These are phyloP conservation scores for Halocynthia roretzi DNA, from an alignment of 23 tunicate genomes.

Conservation along the genomic window DNA sequence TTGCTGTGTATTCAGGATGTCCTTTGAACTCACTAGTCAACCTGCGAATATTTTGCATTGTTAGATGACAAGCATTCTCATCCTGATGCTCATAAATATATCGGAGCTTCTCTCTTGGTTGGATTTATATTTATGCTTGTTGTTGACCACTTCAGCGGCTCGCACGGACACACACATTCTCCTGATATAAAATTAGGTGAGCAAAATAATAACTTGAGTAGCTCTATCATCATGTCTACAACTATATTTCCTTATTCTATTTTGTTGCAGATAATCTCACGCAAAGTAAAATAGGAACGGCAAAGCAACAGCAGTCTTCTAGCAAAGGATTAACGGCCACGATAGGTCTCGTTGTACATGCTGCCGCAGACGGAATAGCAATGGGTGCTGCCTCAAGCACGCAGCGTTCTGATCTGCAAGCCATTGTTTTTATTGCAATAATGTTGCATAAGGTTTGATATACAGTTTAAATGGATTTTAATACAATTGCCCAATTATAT, in stretches of 20 bases:
- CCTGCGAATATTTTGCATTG: too few species aligned
- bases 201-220: background rate
- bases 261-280: slow-evolving; percentile 63
- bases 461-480: background rate
- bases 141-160: slow-evolving; percentile 91
- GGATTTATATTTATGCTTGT: slow-evolving; percentile 97
- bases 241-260: background rate
- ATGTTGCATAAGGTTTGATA: slow-evolving; percentile 97
- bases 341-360: slow-evolving; percentile 92
- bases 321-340: slow-evolving; percentile 89
- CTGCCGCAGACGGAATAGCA: slow-evolving; percentile 98
- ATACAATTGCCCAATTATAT: background rate
- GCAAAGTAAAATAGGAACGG: slow-evolving; percentile 85
- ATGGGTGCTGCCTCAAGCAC: slow-evolving; percentile 97
- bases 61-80: background rate
- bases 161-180: slow-evolving; percentile 57
- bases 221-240: background rate
- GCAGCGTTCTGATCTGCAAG: slow-evolving; percentile 67
- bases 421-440: slow-evolving; percentile 93
- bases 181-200: slow-evolving; percentile 81
- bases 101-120: slow-evolving; percentile 78
- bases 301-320: slow-evolving; percentile 43
- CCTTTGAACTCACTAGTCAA: too few species aligned
- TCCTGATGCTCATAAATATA: slow-evolving; percentile 41
- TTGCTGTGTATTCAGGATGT: too few species aligned